Conservation (phyloP, 2,888 invertebrate species). For the Apodemia duryi region DNA sequence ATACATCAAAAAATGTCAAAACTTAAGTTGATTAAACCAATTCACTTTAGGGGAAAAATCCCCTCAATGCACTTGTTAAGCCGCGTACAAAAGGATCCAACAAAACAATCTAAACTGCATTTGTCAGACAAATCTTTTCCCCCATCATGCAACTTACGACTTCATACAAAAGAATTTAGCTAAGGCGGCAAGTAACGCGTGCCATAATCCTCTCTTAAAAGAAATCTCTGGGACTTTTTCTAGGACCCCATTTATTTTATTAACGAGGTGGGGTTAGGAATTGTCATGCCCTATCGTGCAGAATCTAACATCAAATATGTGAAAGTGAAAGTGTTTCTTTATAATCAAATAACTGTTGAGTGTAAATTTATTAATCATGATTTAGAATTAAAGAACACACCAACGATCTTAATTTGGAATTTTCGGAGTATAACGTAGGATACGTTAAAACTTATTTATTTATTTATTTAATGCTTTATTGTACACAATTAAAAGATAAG, state of each 20-base stretch:
- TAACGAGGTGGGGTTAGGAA: slow-evolving; percentile 24
- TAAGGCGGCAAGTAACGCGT: slow-evolving; percentile 31
- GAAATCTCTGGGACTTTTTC: slow-evolving; percentile 24
- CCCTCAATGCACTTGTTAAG: not conserved
- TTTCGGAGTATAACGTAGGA: too few relatives aligned
- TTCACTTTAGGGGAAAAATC: slow-evolving; percentile 5
- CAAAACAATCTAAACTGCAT: slow-evolving; percentile 31
- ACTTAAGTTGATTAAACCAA: slow-evolving; percentile 5
- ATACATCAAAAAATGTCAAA: not conserved
- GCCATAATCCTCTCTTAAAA: slow-evolving; percentile 32
- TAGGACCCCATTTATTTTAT: slow-evolving; percentile 28
- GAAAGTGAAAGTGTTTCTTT: too few relatives aligned
- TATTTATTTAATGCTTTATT: too few relatives aligned
- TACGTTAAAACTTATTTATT: too few relatives aligned
- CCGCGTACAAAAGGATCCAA: slow-evolving; percentile 26
- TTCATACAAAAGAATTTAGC: slow-evolving; percentile 31
- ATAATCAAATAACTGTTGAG: too few relatives aligned
- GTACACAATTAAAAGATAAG: too few relatives aligned
- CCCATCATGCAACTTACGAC: slow-evolving; percentile 17
- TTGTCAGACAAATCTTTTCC: slow-evolving; percentile 33
- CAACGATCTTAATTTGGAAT: too few relatives aligned
- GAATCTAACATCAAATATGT: too few relatives aligned
- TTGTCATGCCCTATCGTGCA: not conserved
- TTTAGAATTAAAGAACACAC: too few relatives aligned
- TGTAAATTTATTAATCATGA: too few relatives aligned